Evolutionary conservation across 1,140 invertebrate species (phyloP), one percentile per base, ranked within the genome.

Genomic region (Apis cerana): DNA sequence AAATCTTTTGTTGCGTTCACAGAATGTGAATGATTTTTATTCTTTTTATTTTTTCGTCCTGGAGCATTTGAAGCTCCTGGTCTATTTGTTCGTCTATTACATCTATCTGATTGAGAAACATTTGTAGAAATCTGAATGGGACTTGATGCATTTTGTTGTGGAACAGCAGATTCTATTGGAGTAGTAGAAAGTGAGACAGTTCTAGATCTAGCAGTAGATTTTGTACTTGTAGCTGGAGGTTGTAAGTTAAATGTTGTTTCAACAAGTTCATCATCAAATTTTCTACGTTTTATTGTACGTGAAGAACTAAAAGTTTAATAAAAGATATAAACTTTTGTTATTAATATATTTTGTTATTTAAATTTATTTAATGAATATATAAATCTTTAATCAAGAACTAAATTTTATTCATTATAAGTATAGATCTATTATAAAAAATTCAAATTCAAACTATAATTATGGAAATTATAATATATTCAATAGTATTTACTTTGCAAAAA

Each of bases 191-290:
- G 82, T 23, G 94, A 92, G 3, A 95, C 91, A 58, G 94, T 94
- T 71, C 95, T 94, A 3, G 95, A 94, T 79, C 95, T 94, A 13
- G 95, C 94, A 89, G 94, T 95, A 1, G 95, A 96, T 84, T 95
- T 95, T 62, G 95, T 94, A 48, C 95, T 96, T 59, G 96, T 93
- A 15, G 95, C 95, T 11, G 96, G 95, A 85, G 97, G 93, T 88
- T 96, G 96, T 59, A 97, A 93, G 91, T 97, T 97, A 87, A 97
- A 97, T 9, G 94, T 94, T 50, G 94, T 94, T 93, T 98, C 97
- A 0, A 99, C 98, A 61, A 99, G 94, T 94, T 99, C 98, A 95
- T 99, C 98, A 92, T 99, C 98, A 95, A 99, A 99, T 87, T 98
- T 98, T 89, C 97, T 97, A 12, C 98, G 95, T 94, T 99, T 99